Percentiles rank a stretch among this genome's conserved stretches.
These are phyloP conservation scores for Baronia brevicornis DNA, from an alignment of 2,888 invertebrate species.

Conservation along the genomic window DNA sequence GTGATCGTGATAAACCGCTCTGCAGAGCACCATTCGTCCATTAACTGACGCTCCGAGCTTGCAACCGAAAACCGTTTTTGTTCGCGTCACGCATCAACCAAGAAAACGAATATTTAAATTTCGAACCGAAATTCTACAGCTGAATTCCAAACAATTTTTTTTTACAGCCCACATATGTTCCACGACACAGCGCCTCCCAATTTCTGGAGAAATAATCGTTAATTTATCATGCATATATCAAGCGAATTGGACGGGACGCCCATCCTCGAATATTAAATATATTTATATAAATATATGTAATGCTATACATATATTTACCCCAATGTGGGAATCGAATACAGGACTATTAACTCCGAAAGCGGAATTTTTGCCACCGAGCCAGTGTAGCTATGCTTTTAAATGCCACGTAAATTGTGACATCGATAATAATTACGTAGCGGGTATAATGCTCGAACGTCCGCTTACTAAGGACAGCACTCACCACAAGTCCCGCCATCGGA, in stretches of 20 bases:
- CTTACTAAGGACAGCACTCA: conserved; percentile 8
- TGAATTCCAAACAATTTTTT: background rate
- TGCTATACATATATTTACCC: too few species aligned
- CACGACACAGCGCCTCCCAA: too few species aligned
- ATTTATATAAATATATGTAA: too few species aligned
- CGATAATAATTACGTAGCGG: conserved; percentile 13
- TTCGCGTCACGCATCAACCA: conserved; percentile 21
- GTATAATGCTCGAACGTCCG: conserved; percentile 12
- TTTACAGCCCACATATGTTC: background rate
- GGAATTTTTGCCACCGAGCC: too few species aligned
- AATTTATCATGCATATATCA: too few species aligned
- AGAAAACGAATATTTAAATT: conserved; percentile 19
- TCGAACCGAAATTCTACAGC: conserved; percentile 10
- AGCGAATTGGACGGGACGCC: too few species aligned
- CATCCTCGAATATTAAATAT: too few species aligned
- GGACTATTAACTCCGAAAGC: too few species aligned
- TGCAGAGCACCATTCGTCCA: conserved; percentile 51
- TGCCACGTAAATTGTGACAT: conserved; percentile 11
- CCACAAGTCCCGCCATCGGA: conserved; percentile 4
- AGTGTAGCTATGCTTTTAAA: too few species aligned
- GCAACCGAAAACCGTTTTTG: conserved; percentile 37
- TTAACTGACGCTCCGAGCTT: conserved; percentile 37
- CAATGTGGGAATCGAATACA: too few species aligned
- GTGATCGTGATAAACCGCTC: conserved; percentile 57
- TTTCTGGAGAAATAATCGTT: too few species aligned